These are phyloP conservation scores for Psilanteris sp. DNA, from an alignment of 1,140 invertebrate genomes.

Conservation along the genomic window DNA sequence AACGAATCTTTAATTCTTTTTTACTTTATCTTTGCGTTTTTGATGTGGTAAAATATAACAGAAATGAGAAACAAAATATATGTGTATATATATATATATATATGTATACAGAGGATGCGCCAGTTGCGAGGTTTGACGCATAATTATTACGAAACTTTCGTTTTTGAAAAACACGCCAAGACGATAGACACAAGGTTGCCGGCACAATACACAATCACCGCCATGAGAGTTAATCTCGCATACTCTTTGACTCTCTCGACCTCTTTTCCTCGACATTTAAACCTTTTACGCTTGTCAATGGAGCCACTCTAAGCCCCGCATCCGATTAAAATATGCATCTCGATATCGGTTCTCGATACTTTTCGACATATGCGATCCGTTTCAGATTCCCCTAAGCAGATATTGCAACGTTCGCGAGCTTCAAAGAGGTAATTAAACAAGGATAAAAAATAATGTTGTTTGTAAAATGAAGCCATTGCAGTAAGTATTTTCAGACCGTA, in stretches of 20 bases:
- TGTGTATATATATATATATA: too few relatives aligned
- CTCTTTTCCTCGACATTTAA: constrained; percentile 7
- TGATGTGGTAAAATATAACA: too few relatives aligned
- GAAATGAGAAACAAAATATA: too few relatives aligned
- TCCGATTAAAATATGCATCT: not conserved
- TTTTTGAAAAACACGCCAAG: constrained; percentile 26
- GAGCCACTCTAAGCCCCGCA: constrained; percentile 3
- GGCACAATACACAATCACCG: constrained; percentile 8
- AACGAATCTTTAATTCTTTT: too few relatives aligned
- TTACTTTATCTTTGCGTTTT: too few relatives aligned
- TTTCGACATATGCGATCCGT: not conserved
- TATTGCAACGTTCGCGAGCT: too few relatives aligned
- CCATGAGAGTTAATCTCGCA: constrained; percentile 33
- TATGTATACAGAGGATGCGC: not conserved
- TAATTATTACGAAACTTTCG: constrained; percentile 27
- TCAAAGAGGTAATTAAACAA: too few relatives aligned
- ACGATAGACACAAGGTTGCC: constrained; percentile 3
- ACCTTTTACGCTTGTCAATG: constrained; percentile 13
- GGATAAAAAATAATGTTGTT: too few relatives aligned
- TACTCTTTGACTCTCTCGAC: constrained; percentile 7
- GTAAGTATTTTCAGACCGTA: too few relatives aligned
- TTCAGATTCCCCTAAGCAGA: too few relatives aligned
- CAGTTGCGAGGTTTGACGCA: constrained; percentile 7
- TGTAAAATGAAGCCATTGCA: too few relatives aligned
- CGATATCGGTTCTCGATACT: constrained; percentile 7